phyloP scores from a whole-genome alignment of 2,888 invertebrate species.

The Coecobrya sp. region DNA sequence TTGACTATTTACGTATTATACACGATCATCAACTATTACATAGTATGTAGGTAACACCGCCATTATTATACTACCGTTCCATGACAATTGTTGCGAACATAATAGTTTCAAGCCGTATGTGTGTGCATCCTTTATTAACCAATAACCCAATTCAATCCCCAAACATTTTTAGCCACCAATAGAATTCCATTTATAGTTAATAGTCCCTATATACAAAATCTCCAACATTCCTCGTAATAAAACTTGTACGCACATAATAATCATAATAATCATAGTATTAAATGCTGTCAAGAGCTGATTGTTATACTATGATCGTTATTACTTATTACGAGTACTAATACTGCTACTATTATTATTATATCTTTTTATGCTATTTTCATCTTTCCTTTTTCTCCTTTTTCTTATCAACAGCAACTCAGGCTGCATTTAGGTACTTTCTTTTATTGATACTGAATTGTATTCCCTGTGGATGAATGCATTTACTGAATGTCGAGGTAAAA shows the following conservation, averaged over 20 bases:
- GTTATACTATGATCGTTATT: background rate
- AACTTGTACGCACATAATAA: background rate
- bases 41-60: background rate
- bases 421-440: background rate
- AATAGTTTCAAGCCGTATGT: background rate
- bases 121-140: background rate
- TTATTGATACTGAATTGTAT: slow-evolving; percentile 30
- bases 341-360: background rate
- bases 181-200: background rate
- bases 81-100: background rate
- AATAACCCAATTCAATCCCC: background rate
- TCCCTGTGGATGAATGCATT: slow-evolving; percentile 52
- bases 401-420: background rate
- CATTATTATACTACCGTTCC: background rate
- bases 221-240: background rate
- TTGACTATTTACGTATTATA: background rate
- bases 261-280: background rate
- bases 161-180: background rate
- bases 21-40: background rate
- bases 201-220: too few species aligned
- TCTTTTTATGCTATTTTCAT: background rate
- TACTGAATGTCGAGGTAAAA: slow-evolving; percentile 47
- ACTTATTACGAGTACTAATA: too few species aligned
- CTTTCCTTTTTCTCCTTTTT: background rate
- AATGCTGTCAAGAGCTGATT: background rate